phyloP scores from a whole-genome alignment of 2,888 invertebrate species.

The Mongoloraphidia duomilia region DNA sequence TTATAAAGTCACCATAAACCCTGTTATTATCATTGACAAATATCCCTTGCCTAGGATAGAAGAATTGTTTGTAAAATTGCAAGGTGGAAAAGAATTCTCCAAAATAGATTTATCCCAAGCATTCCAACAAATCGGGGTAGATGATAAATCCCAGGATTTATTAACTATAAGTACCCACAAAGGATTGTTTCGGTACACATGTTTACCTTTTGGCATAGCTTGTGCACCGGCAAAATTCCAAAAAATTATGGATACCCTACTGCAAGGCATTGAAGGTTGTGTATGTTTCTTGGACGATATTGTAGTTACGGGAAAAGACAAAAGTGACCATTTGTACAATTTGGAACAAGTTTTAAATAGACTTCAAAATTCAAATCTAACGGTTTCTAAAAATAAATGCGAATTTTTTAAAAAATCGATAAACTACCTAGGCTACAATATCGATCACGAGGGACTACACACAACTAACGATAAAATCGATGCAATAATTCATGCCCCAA shows the following conservation, averaged over 20 bases:
- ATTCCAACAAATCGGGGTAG: constrained; percentile 5
- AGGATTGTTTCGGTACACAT: neutral
- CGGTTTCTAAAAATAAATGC: neutral
- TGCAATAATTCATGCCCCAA: no score
- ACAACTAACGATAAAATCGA: neutral
- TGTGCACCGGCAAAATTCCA: neutral
- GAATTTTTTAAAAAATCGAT: no score
- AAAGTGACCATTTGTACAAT: neutral
- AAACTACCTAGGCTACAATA: constrained; percentile 1
- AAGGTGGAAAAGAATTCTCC: constrained; percentile 4
- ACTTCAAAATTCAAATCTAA: neutral
- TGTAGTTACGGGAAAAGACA: neutral
- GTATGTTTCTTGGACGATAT: neutral
- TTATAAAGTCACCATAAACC: constrained; percentile 13
- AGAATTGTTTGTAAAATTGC: constrained; percentile 6
- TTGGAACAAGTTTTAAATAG: neutral
- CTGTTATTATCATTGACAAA: constrained; percentile 4
- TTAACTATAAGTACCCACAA: constrained; percentile 4
- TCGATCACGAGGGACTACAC: neutral
- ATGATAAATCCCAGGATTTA: neutral
- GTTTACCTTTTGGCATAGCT: neutral
- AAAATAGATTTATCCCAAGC: constrained; percentile 7
- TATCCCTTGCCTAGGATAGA: no score
- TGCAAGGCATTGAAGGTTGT: neutral
- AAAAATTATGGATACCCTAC: neutral